Percentiles rank a stretch among this genome's conserved stretches.
Conservation (phyloP, 2,888 invertebrate species). For the Drosophila nigricruria region DNA sequence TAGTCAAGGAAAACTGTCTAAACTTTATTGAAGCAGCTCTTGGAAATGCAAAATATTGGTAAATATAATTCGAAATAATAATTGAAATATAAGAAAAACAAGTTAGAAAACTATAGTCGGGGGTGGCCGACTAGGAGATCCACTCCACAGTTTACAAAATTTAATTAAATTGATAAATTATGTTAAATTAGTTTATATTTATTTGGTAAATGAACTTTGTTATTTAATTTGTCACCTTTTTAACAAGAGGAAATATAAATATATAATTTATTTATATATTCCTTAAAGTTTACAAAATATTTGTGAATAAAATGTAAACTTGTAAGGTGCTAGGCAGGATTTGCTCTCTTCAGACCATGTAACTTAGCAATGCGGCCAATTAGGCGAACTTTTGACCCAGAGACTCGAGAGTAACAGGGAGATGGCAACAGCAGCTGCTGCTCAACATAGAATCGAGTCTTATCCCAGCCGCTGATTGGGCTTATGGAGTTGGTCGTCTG, state of each 20-base stretch:
- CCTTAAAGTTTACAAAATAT: not conserved
- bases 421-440: constrained; percentile 51
- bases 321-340: not conserved
- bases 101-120: no score
- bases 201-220: no score
- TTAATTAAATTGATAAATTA: no score
- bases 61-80: not conserved
- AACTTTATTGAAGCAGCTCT: not conserved
- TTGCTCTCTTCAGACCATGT: not conserved
- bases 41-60: no score
- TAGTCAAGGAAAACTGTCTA: not conserved
- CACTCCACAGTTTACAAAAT: no score
- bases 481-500: constrained; percentile 27
- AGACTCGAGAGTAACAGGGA: not conserved
- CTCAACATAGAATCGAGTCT: constrained; percentile 40
- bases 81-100: not conserved
- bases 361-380: constrained; percentile 39
- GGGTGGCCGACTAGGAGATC: no score
- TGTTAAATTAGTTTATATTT: no score
- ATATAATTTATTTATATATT: not conserved
- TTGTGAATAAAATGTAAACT: not conserved
- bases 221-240: no score
- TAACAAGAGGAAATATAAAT: no score
- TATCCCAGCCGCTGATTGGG: constrained; percentile 59
- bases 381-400: constrained; percentile 26